Evolutionary conservation across 2,888 invertebrate species (phyloP).

Genomic region (Pecten maximus): DNA sequence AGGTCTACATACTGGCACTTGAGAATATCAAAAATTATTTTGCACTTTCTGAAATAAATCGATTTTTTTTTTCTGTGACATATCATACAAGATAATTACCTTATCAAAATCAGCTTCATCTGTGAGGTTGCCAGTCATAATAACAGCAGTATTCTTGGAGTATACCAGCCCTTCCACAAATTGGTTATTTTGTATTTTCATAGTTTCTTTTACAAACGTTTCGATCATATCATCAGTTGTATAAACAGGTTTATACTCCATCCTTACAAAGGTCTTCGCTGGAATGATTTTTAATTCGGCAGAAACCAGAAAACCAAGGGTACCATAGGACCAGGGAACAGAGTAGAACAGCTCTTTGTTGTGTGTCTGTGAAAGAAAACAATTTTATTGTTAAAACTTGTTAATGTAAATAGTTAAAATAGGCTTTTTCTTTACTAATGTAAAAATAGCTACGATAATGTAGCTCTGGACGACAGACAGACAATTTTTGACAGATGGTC

Average conservation of each 20-base stretch:
- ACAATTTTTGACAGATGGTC: too few relatives aligned
- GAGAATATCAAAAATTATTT: too few relatives aligned
- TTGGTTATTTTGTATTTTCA: slow-evolving; percentile 85
- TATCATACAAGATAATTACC: slow-evolving; percentile 81
- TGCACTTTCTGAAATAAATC: too few relatives aligned
- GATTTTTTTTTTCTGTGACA: background rate
- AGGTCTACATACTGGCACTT: too few relatives aligned
- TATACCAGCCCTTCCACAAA: slow-evolving; percentile 91
- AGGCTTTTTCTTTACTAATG: too few relatives aligned
- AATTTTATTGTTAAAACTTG: too few relatives aligned
- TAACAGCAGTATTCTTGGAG: slow-evolving; percentile 87
- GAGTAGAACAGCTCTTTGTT: slow-evolving; percentile 90
- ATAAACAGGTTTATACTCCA: slow-evolving; percentile 87
- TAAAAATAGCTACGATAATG: too few relatives aligned
- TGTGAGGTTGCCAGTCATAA: slow-evolving; percentile 90
- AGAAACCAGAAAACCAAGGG: slow-evolving; percentile 89
- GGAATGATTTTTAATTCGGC: slow-evolving; percentile 90
- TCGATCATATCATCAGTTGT: slow-evolving; percentile 67
- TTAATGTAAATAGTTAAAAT: too few relatives aligned
- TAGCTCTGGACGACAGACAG: too few relatives aligned
- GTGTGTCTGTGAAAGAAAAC: slow-evolving; percentile 84
- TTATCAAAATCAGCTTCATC: slow-evolving; percentile 86
- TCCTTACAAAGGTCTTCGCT: slow-evolving; percentile 85
- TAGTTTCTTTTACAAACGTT: slow-evolving; percentile 84
- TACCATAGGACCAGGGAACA: slow-evolving; percentile 93